Percentiles rank a stretch among this genome's conserved stretches.
Conservation (phyloP, 2,797 vertebrate species). For the Squalus acanthias region DNA sequence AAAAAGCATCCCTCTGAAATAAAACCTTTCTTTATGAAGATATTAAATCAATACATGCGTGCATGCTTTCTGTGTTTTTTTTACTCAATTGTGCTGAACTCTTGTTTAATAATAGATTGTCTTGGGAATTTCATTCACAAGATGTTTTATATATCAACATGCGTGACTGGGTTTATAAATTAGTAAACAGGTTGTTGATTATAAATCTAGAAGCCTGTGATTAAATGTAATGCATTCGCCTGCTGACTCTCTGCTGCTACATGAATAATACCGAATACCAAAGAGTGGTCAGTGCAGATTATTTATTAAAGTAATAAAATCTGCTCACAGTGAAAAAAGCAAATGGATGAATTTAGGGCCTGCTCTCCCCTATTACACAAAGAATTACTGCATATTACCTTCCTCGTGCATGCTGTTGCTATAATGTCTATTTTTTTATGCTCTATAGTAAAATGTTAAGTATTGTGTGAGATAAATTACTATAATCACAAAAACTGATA, state of each 20-base stretch:
- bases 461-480: constrained; percentile 35
- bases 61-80: constrained; percentile 18
- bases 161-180: constrained; percentile 60
- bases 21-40: constrained; percentile 11
- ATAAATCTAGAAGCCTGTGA: constrained; percentile 65
- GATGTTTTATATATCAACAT: constrained; percentile 62
- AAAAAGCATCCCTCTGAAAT: constrained; percentile 3
- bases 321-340: constrained; percentile 59
- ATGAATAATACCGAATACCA: constrained; percentile 62
- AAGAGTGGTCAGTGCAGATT: constrained; percentile 56
- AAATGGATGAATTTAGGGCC: constrained; percentile 58
- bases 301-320: constrained; percentile 70
- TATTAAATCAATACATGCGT: constrained; percentile 3
- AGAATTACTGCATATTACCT: constrained; percentile 65
- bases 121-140: constrained; percentile 59
- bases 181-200: constrained; percentile 63
- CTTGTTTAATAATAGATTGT: constrained; percentile 49
- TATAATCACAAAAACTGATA: constrained; percentile 34
- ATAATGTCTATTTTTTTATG: constrained; percentile 66
- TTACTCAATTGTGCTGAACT: constrained; percentile 38
- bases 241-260: constrained; percentile 66
- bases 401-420: constrained; percentile 63
- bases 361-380: constrained; percentile 38
- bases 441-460: constrained; percentile 40
- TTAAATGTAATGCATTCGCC: constrained; percentile 63